Evolutionary conservation across 2,113 vertebrate genomes (phyloP), one percentile per base, ranked within the genome.

Genomic region (Odocoileus hemionus): DNA sequence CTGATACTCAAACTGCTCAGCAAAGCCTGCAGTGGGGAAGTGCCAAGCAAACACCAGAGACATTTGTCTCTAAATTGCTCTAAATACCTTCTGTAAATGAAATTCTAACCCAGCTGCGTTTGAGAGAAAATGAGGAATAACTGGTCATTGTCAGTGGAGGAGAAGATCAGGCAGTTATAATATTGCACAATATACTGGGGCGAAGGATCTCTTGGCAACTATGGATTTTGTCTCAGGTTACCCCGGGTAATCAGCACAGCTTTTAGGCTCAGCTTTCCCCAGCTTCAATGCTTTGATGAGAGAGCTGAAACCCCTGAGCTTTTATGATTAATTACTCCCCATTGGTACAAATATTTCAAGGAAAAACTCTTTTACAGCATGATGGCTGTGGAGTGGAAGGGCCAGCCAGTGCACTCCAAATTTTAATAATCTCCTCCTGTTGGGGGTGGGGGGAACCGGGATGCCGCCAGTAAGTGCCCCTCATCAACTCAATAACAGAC

Each of bases 171-270:
- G 98, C 98, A 99, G 99, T 99, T 99, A 99, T 99, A 99, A 99
- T 98, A 99, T 98, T 98, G 98, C 99, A 98, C 98, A 93, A 98
- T 98, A 98, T 98, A 98, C 98, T 98, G 98, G 99, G 98, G 99
- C 99, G 99, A 98, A 99, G 98, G 99, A 99, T 98, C 99, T 99
- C 99, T 99, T 97, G 74, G 99, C 99, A 99, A 98, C 98, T 99
- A 99, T 99, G 99, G 99, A 99, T 99, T 99, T 99, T 99, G 99
- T 99, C 99, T 99, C 99, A 98, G 98, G 99, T 99, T 99, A 99
- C 99, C 98, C 98, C 33, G 98, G 98, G 99, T 98, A 99, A 99
- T 99, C 99, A 99, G 99, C 98, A 98, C 98, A 99, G 99, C 99
- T 99, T 99, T 99, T 99, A 99, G 99, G 99, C 99, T 99, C 99